phyloP scores from a whole-genome alignment of 1,140 invertebrate species.

The Harpegnathos saltator region DNA sequence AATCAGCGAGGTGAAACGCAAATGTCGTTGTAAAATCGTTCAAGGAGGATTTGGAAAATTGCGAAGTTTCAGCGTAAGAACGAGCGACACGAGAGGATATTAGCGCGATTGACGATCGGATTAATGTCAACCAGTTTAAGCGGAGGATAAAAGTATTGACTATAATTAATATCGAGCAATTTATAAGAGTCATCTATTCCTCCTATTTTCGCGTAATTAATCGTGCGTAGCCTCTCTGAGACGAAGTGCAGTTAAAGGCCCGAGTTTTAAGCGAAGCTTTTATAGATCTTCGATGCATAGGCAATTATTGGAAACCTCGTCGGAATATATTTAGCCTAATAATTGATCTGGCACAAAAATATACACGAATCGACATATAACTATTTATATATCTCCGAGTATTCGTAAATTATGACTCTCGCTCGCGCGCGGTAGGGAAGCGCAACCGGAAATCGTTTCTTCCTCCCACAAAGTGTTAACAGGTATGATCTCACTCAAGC shows the following conservation, averaged over 20 bases:
- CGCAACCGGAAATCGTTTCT: neutral
- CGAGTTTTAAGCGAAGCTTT: no score
- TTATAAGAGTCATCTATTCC: constrained; percentile 1
- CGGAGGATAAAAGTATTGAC: neutral
- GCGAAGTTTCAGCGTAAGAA: constrained; percentile 31
- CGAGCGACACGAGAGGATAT: neutral
- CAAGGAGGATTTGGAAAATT: constrained; percentile 51
- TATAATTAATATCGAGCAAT: neutral
- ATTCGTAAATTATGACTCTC: no score
- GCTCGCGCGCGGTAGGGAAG: neutral
- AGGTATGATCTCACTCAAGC: no score
- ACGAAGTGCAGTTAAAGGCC: neutral
- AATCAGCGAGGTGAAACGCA: constrained; percentile 69
- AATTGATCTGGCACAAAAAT: no score
- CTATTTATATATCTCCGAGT: no score
- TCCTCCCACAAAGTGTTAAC: neutral
- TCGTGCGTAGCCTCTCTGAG: neutral
- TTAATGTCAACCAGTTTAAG: neutral
- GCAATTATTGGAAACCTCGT: no score
- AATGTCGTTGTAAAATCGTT: constrained; percentile 72
- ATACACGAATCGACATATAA: no score
- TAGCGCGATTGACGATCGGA: constrained; percentile 11
- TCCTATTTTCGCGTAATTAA: neutral
- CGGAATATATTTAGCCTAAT: no score
- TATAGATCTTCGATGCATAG: no score